Evolutionary conservation across 2,888 invertebrate genomes (phyloP).

Genomic region (Sipha maydis): DNA sequence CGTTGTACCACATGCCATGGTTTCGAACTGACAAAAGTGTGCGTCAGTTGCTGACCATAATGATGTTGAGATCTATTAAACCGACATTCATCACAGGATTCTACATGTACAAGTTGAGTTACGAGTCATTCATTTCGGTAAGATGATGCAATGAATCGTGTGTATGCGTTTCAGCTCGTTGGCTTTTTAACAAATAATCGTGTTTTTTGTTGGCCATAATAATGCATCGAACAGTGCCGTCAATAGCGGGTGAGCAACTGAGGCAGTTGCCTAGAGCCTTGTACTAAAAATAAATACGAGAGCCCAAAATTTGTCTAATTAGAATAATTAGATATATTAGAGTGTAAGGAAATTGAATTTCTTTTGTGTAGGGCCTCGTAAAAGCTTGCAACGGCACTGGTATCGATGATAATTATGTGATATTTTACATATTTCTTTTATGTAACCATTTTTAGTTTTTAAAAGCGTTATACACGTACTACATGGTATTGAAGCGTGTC

Average conservation of each 20-base stretch:
- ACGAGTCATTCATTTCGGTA: conserved; percentile 31
- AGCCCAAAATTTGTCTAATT: no score
- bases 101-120: conserved; percentile 51
- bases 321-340: no score
- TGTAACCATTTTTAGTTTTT: conserved; percentile 31
- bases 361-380: no score
- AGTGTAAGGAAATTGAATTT: no score
- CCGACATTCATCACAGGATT: conserved; percentile 30
- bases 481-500: conserved; percentile 44
- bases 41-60: conserved; percentile 7
- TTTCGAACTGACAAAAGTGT: not conserved
- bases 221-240: not conserved
- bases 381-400: no score
- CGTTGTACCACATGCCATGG: conserved; percentile 21
- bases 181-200: not conserved
- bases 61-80: conserved; percentile 23
- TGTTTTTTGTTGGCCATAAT: not conserved
- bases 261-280: no score
- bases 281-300: no score
- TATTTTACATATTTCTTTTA: not conserved
- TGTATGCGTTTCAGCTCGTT: not conserved
- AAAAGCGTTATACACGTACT: conserved; percentile 49
- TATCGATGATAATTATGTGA: no score
- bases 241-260: not conserved
- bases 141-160: not conserved